Conservation (phyloP, 2,888 invertebrate species). For the Selenia dentaria region DNA sequence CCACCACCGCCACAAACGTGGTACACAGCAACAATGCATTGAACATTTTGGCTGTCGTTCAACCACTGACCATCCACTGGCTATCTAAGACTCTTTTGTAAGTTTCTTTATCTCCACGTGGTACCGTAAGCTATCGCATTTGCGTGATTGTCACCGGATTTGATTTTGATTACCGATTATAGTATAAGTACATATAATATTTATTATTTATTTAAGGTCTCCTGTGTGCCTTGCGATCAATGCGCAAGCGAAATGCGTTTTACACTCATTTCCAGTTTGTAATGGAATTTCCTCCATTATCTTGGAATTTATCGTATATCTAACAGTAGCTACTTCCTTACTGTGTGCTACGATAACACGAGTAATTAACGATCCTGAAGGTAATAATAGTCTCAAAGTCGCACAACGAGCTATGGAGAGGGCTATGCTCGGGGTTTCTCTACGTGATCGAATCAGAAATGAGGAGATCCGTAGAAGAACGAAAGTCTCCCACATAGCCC, state of each 20-base stretch:
- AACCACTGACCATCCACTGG: conserved; percentile 26
- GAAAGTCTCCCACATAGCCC: too few species aligned
- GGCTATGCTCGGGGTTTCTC: too few species aligned
- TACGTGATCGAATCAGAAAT: too few species aligned
- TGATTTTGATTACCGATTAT: conserved; percentile 2
- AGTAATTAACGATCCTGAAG: too few species aligned
- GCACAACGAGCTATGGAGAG: too few species aligned
- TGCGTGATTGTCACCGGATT: neutral
- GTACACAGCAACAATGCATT: conserved; percentile 36
- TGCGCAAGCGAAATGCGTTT: neutral
- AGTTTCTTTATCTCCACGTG: conserved; percentile 22
- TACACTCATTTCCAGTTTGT: neutral
- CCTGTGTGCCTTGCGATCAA: neutral
- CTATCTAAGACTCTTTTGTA: conserved; percentile 10
- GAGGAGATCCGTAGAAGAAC: too few species aligned
- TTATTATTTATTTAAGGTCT: neutral
- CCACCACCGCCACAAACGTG: conserved; percentile 35
- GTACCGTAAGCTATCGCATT: neutral
- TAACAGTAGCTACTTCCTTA: neutral
- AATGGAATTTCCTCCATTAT: neutral
- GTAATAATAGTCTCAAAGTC: too few species aligned
- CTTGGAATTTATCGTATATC: neutral
- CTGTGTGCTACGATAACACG: too few species aligned
- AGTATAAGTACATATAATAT: neutral
- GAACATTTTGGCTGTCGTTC: conserved; percentile 36